Evolutionary conservation across 1,140 invertebrate genomes (phyloP).

Genomic region (Hypothenemus hampei): DNA sequence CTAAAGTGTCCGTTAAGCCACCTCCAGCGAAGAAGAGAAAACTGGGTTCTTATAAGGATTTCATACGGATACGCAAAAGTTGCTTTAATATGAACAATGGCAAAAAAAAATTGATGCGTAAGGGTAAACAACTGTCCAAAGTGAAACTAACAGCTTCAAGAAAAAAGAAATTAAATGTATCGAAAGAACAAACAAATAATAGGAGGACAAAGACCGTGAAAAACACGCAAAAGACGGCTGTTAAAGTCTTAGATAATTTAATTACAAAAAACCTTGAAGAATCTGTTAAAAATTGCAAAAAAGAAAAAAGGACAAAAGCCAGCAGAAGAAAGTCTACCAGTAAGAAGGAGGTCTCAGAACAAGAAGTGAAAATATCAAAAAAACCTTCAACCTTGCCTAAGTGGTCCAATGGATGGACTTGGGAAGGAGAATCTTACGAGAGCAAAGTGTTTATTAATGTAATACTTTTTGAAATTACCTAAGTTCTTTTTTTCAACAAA

Average conservation of each 20-base stretch:
- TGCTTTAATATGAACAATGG: conserved; percentile 46
- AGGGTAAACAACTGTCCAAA: conserved; percentile 27
- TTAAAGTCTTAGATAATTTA: conserved; percentile 49
- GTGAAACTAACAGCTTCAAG: conserved; percentile 27
- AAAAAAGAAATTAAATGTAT: conserved; percentile 42
- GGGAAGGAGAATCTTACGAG: conserved; percentile 78
- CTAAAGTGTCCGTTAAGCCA: conserved; percentile 14
- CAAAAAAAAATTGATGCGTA: conserved; percentile 44
- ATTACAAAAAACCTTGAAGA: conserved; percentile 48
- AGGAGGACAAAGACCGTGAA: conserved; percentile 25
- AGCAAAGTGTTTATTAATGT: conserved; percentile 84
- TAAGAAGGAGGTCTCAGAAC: conserved; percentile 5
- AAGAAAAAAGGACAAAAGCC: conserved; percentile 9
- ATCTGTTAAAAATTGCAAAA: not conserved
- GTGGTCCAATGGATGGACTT: conserved; percentile 90
- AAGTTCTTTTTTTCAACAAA: not conserved
- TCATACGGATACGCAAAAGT: conserved; percentile 44
- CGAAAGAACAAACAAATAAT: conserved; percentile 42
- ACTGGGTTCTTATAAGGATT: conserved; percentile 45
- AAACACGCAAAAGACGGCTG: conserved; percentile 38
- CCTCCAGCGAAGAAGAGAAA: conserved; percentile 35
- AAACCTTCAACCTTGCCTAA: conserved; percentile 57
- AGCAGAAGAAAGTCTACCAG: conserved; percentile 4
- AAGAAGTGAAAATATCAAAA: not conserved
- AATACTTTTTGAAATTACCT: conserved; percentile 50